phyloP scores from a whole-genome alignment of 2,888 invertebrate genomes.

The Conomelus anceps region DNA sequence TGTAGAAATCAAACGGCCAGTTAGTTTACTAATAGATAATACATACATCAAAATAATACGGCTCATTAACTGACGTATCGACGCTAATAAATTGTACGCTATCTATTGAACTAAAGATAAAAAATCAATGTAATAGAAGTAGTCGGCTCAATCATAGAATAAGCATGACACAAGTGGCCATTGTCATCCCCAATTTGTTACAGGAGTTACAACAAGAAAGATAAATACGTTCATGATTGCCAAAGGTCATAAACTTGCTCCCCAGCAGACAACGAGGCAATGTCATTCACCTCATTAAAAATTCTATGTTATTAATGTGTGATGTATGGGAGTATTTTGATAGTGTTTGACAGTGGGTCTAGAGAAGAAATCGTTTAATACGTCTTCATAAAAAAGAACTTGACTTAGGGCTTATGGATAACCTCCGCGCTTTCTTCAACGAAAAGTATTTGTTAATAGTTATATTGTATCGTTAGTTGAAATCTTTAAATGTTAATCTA shows the following conservation, averaged over 20 bases:
- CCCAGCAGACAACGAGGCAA: not conserved
- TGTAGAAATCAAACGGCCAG: not conserved
- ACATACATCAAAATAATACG: not conserved
- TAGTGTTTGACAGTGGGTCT: not conserved
- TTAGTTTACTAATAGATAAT: not conserved
- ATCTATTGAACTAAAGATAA: no score
- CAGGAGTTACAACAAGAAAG: not conserved
- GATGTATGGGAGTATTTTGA: not conserved
- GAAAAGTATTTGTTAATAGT: no score
- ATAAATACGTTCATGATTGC: not conserved
- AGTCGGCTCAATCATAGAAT: not conserved
- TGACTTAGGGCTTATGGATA: no score
- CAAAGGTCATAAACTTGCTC: not conserved
- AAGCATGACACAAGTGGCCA: not conserved
- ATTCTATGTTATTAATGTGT: not conserved
- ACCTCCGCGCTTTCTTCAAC: no score
- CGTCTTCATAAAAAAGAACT: not conserved
- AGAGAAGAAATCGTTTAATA: not conserved
- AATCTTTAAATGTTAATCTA: no score
- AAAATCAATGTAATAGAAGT: no score
- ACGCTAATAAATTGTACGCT: no score
- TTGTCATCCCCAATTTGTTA: not conserved
- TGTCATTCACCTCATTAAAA: not conserved
- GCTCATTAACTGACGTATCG: not conserved
- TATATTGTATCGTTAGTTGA: no score